phyloP scores from a whole-genome alignment of 1,140 invertebrate genomes.

The Eufriesea mexicana region DNA sequence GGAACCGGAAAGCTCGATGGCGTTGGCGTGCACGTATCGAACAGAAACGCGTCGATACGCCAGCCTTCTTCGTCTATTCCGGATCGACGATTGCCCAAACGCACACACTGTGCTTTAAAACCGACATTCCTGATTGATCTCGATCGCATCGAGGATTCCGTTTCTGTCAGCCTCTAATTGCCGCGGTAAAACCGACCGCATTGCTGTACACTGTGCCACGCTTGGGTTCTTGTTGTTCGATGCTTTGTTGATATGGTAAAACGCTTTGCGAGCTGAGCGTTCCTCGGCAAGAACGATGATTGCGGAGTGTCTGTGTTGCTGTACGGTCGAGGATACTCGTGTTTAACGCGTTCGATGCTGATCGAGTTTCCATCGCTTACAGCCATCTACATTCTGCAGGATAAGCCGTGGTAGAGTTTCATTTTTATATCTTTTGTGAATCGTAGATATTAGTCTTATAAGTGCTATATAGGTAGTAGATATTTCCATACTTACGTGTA shows the following conservation, averaged over 20 bases:
- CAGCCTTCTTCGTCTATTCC: background rate
- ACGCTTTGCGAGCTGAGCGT: background rate
- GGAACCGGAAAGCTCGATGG: background rate
- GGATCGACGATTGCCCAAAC: background rate
- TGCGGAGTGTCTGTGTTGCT: background rate
- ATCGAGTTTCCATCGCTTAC: background rate
- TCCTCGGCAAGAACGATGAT: background rate
- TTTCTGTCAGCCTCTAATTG: background rate
- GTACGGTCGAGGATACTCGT: background rate
- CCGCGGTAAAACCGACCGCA: background rate
- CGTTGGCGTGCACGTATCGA: constrained; percentile 18
- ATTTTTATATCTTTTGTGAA: too few species aligned
- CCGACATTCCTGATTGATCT: background rate
- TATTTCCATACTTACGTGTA: too few species aligned
- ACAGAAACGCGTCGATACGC: constrained; percentile 6
- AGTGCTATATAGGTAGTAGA: too few species aligned
- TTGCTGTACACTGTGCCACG: background rate
- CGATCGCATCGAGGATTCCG: background rate
- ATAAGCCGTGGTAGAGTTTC: too few species aligned
- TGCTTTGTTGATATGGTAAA: background rate
- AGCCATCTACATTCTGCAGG: too few species aligned
- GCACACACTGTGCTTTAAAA: background rate
- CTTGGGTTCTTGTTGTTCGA: background rate
- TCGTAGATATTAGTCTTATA: too few species aligned
- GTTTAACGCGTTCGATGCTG: background rate